Base-by-base conservation (phyloP, 23 tunicate genomes). In the Corella eumyota region DNA sequence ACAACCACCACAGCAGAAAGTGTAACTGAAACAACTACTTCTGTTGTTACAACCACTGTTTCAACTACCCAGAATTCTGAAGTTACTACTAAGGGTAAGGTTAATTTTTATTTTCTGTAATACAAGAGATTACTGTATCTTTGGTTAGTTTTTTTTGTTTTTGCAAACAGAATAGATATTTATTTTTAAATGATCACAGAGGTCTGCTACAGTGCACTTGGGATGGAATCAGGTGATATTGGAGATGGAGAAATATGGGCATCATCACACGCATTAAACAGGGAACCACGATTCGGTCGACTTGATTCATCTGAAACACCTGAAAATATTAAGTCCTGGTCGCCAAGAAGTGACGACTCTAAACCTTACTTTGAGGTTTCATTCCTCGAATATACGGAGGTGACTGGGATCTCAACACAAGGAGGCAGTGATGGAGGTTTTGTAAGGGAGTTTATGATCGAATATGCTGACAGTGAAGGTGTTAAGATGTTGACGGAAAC, bases 381-480 rank as follows among this genome's bases (percentile, higher is more conserved):
- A 23, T 86, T 86, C 75, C 32, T 69, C 13, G 71, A 70, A 9
- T 66, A 49, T 13, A 66, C 75, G 0, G 76, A 86, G 53, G 55
- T 86, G 17, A 77, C 95, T 17, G 86, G 65, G 20, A 34, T 86
- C 17, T 56, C 86, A 1, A 84, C 94, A 15, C 94, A 84, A 60
- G 94, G 82, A 25, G 78, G 83, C 5, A 57, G 37, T 2, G 78
- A 88, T 34, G 88, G 90, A 19, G 40, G 61, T 25, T 88, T 60
- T 48, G 90, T 67, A 22, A 15, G 56, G 23, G 20, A 67, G 37
- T 88, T 54, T 52, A 70, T 56, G 34, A 56, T 85, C 4, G 68
- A 62, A 40, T 78, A 67, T 53, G 74, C 58, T 6, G 80, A 78
- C 29, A 69, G 35, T 1, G 65, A 85, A 26, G 69, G 63, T 2